These are phyloP conservation scores for Eilema caniola DNA, from an alignment of 2,888 invertebrate species.

Conservation along the genomic window DNA sequence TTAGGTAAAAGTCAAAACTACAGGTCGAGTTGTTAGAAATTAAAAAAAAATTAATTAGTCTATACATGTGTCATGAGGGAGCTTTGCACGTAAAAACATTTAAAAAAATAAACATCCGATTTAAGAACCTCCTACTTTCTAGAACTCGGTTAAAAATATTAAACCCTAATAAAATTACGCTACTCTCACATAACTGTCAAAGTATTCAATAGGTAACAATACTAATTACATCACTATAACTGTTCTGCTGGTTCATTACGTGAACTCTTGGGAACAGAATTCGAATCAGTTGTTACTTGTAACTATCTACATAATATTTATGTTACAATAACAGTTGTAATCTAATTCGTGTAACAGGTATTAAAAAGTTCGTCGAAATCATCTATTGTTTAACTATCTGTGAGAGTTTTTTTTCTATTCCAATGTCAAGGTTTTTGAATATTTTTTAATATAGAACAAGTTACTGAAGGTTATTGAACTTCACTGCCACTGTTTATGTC, in stretches of 20 bases:
- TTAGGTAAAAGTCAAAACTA: not conserved
- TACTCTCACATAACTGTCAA: too few relatives aligned
- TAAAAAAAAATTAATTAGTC: too few relatives aligned
- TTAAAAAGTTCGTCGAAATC: conserved; percentile 17
- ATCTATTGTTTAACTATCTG: conserved; percentile 35
- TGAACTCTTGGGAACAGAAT: conserved; percentile 28
- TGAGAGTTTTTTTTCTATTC: conserved; percentile 38
- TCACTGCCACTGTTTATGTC: not conserved
- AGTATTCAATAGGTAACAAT: conserved; percentile 22
- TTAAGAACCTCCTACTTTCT: too few relatives aligned
- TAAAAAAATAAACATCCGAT: too few relatives aligned
- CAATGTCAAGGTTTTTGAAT: conserved; percentile 46
- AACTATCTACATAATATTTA: not conserved
- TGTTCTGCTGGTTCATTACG: conserved; percentile 23
- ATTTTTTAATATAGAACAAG: conserved; percentile 28
- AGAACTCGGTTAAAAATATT: too few relatives aligned
- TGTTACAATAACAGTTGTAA: conserved; percentile 2
- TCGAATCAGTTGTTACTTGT: conserved; percentile 16
- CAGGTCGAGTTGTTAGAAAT: not conserved
- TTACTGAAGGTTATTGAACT: conserved; percentile 35
- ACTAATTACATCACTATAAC: conserved; percentile 23
- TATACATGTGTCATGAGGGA: too few relatives aligned
- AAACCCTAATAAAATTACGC: too few relatives aligned
- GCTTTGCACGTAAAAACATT: too few relatives aligned
- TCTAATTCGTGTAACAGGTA: conserved; percentile 19